Base-by-base conservation (phyloP, 2,888 invertebrate genomes). In the Phortica okadai region DNA sequence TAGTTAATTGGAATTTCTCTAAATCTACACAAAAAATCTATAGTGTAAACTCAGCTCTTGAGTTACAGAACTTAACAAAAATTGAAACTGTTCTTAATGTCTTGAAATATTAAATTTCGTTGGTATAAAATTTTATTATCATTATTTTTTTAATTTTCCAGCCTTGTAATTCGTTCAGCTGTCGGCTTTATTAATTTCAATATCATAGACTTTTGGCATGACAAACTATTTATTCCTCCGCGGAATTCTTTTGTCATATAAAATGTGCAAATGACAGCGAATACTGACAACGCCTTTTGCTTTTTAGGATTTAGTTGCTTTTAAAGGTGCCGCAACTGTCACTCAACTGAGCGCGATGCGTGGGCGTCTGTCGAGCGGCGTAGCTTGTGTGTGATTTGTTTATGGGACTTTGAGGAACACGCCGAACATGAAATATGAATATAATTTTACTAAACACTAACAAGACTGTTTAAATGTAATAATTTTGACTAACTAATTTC, bases 221-320 rank as follows among this genome's bases (percentile, higher is more conserved):
- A 5, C 33, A 5, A 33, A 33, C 33, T 33, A 33, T 33, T 33
- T 33, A 56, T 56, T 56, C 14, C 14, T 16, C 16, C 56, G n/a
- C n/a, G n/a, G n/a, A 56, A 62, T 25, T 62, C 25, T 62, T 14
- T 16, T 62, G 62, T 25, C 62, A 59, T 25, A 21, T 62, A 6
- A 16, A 62, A 62, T 62, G 62, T 21, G 11, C 16, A 56, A 56
- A 56, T 11, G 62, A 50, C 14, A 50, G 14, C 33, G 6, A 50
- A 50, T 8, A 50, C 14, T 25, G 25, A 62, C 62, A 62, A 62
- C 62, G 62, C 21, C 25, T 62, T 21, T n/a, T 62, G n/a, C 62
- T 8, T 62, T 10, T 16, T 62, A 1, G 62, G 33, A 62, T 62
- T 62, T 21, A 62, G 62, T n/a, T n/a, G 21, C 25, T 62, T 25